phyloP scores from a whole-genome alignment of 2,113 vertebrate genomes.

The Entomyzon cyanotis region DNA sequence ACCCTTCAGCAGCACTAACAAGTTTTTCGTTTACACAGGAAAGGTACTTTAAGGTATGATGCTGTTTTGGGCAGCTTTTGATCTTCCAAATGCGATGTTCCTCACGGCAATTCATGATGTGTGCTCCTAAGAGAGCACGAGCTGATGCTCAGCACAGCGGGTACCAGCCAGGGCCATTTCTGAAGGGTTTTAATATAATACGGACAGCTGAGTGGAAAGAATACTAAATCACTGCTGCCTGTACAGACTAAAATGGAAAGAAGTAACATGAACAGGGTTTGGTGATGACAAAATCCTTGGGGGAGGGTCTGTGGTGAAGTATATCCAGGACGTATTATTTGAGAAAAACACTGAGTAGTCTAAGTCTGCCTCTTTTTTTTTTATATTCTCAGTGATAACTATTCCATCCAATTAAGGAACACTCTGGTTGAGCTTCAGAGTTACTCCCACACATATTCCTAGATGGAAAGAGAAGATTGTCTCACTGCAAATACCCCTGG shows the following conservation, averaged over 20 bases:
- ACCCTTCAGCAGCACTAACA: background rate
- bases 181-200: background rate
- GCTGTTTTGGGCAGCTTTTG: background rate
- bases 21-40: background rate
- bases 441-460: background rate
- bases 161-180: background rate
- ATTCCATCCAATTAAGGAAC: background rate
- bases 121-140: background rate
- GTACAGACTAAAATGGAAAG: background rate
- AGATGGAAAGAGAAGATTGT: background rate
- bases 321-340: background rate
- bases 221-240: background rate
- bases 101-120: background rate
- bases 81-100: background rate
- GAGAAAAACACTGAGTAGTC: background rate
- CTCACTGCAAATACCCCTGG: background rate
- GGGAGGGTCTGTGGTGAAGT: background rate
- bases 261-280: background rate
- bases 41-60: background rate
- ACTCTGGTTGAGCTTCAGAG: background rate
- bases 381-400: background rate
- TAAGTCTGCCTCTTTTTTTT: background rate
- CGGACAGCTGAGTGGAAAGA: background rate
- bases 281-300: background rate
- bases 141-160: background rate